A percentile compares a stretch with the other conserved stretches of the same genome.
phyloP scores from a whole-genome alignment of 2,797 vertebrate species.

The Pteropus rufus region DNA sequence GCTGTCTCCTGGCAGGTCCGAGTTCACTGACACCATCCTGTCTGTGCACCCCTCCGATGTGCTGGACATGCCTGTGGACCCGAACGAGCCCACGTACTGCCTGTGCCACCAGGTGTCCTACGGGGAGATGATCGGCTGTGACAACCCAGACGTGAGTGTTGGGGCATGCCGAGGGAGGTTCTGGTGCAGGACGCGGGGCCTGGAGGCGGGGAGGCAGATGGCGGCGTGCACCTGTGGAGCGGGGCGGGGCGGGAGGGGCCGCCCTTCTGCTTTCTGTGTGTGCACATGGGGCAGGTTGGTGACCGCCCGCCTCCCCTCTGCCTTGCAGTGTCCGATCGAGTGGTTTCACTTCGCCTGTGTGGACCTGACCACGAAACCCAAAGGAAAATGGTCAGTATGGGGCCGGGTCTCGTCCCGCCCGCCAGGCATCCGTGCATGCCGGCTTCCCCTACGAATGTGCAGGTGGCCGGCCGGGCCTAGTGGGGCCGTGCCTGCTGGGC shows the following conservation, averaged over 20 bases:
- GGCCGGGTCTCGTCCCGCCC: fast-evolving
- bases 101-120: slow-evolving; percentile 98
- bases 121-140: slow-evolving; percentile 98
- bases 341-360: slow-evolving; percentile 99
- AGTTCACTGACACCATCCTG: slow-evolving; percentile 90
- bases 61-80: slow-evolving; percentile 97
- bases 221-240: too few relatives aligned
- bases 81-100: slow-evolving; percentile 97
- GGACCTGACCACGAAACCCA: slow-evolving; percentile 97
- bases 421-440: fast-evolving
- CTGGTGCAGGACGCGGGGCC: background rate
- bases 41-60: slow-evolving; percentile 95
- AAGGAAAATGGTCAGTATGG: slow-evolving; percentile 96
- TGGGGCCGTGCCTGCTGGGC: fast-evolving
- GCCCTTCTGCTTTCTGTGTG: background rate
- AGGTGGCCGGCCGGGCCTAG: background rate
- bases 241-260: too few relatives aligned
- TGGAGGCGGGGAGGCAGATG: background rate
- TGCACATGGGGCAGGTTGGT: background rate
- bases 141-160: slow-evolving; percentile 93
- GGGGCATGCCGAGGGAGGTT: too few relatives aligned
- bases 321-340: slow-evolving; percentile 94
- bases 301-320: background rate
- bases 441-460: fast-evolving
- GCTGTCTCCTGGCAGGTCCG: slow-evolving; percentile 82